Percentiles rank a stretch among this genome's conserved stretches.
Evolutionary conservation across 2,113 vertebrate genomes (phyloP).

Genomic region (Microtus montanus): DNA sequence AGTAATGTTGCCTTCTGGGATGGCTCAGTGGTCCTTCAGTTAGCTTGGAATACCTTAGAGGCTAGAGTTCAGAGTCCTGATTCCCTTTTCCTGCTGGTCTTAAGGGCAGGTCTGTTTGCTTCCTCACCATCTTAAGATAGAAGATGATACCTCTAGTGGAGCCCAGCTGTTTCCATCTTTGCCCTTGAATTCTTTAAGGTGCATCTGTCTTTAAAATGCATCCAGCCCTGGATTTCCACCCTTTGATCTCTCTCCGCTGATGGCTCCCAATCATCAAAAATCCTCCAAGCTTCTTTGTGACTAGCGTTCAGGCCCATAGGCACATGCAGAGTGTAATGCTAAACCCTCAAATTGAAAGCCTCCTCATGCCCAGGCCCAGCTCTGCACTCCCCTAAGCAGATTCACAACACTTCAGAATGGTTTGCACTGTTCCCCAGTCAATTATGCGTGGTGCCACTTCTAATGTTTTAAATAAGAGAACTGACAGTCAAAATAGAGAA

Average conservation of each 20-base stretch:
- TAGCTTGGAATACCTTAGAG: neutral
- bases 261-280: slow-evolving; percentile 68
- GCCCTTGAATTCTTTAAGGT: slow-evolving; percentile 60
- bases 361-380: slow-evolving; percentile 51
- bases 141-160: neutral
- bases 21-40: neutral
- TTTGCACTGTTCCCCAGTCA: slow-evolving; percentile 71
- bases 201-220: slow-evolving; percentile 54
- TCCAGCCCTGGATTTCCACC: slow-evolving; percentile 2
- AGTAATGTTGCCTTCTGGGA: neutral
- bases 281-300: slow-evolving; percentile 49
- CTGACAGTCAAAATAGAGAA: slow-evolving; percentile 81
- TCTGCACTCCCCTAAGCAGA: slow-evolving; percentile 63
- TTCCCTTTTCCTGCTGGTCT: neutral
- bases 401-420: slow-evolving; percentile 71
- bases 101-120: neutral
- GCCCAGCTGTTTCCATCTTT: neutral
- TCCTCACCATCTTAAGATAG: neutral
- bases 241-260: slow-evolving; percentile 67
- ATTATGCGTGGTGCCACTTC: slow-evolving; percentile 72
- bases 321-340: slow-evolving; percentile 33
- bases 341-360: slow-evolving; percentile 58
- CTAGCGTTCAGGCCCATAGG: slow-evolving; percentile 32
- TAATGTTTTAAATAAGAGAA: slow-evolving; percentile 73
- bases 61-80: neutral